Percentiles rank a stretch among this genome's conserved stretches.
Conservation (phyloP, 1,140 invertebrate species). For the Pseudomyrmex concolor region DNA sequence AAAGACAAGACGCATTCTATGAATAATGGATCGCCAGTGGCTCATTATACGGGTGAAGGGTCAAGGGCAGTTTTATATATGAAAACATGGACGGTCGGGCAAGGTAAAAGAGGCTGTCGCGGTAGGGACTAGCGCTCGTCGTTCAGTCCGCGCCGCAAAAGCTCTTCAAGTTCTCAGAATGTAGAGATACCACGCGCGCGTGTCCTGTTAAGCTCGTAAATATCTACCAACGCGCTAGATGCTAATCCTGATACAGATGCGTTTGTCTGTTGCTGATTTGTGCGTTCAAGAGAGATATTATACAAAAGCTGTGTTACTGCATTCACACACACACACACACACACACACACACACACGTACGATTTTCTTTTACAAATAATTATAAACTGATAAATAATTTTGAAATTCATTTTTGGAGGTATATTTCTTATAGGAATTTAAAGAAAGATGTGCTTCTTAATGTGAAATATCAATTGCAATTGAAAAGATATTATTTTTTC, state of each 20-base stretch:
- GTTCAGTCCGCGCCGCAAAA: conserved; percentile 45
- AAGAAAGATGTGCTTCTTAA: neutral
- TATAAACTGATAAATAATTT: neutral
- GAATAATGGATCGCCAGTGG: conserved; percentile 81
- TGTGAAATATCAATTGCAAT: too few relatives aligned
- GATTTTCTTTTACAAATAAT: neutral
- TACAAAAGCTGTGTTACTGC: conserved; percentile 52
- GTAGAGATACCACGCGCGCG: conserved; percentile 60
- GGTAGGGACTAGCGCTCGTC: conserved; percentile 57
- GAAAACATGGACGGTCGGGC: conserved; percentile 70
- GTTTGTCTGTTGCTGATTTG: conserved; percentile 70
- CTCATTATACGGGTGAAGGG: conserved; percentile 82
- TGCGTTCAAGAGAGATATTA: conserved; percentile 74
- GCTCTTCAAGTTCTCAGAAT: conserved; percentile 63
- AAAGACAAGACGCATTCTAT: conserved; percentile 80
- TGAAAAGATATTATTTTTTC: conserved; percentile 1
- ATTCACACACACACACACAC: conserved; percentile 26
- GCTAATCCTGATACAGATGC: conserved; percentile 82
- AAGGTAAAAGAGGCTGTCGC: conserved; percentile 45
- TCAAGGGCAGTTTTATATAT: conserved; percentile 81
- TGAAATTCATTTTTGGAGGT: too few relatives aligned
- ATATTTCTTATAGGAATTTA: neutral
- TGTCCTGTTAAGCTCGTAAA: conserved; percentile 73
- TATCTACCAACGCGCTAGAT: conserved; percentile 76
- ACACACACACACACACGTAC: neutral